phyloP scores from a whole-genome alignment of 2,113 vertebrate genomes.

The Pionites leucogaster region DNA sequence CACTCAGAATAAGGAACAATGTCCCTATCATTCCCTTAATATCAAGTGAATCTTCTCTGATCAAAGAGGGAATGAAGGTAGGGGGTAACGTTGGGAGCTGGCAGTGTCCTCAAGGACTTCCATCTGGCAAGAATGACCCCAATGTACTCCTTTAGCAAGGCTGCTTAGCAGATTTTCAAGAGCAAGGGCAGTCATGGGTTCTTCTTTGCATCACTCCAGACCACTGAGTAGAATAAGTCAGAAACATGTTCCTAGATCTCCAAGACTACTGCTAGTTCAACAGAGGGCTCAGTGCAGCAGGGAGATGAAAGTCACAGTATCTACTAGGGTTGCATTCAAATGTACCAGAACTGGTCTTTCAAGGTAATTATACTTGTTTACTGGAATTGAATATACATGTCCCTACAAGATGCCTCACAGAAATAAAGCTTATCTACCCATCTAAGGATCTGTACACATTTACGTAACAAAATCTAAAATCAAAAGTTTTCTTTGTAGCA shows the following conservation, averaged over 20 bases:
- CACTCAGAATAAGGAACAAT: accelerated
- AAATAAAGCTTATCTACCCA: neutral
- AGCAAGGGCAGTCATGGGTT: neutral
- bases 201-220: neutral
- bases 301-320: neutral
- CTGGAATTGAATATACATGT: neutral
- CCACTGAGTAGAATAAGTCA: neutral
- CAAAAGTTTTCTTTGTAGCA: neutral
- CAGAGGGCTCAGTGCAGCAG: neutral
- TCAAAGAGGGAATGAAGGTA: neutral
- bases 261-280: neutral
- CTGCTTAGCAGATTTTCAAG: neutral
- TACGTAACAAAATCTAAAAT: neutral
- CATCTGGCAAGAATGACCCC: neutral
- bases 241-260: neutral
- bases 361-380: slow-evolving; percentile 40
- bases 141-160: neutral
- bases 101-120: neutral
- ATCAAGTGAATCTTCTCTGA: neutral
- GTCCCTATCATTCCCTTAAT: neutral
- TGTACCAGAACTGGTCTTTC: slow-evolving; percentile 54
- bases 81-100: neutral
- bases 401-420: neutral
- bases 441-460: neutral
- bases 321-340: neutral